Evolutionary conservation across 2,888 invertebrate genomes (phyloP), one percentile per base, ranked within the genome.

Genomic region (Drepanosiphum platanoidis): DNA sequence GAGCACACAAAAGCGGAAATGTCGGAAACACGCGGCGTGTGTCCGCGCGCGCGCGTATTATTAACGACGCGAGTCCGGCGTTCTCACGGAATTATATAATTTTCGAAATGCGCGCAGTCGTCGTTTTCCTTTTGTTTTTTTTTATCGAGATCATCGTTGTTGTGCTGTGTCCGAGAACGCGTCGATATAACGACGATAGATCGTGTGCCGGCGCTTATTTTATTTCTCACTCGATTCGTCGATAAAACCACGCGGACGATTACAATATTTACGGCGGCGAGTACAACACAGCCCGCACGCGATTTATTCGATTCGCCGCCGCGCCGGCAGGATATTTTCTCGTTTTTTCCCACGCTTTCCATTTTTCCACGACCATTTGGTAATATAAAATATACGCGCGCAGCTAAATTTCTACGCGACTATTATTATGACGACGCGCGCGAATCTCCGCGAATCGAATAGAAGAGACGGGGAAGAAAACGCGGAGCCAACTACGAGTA

Each of bases 1-100:
- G n/a, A n/a, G n/a, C n/a, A 61, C 27, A 52, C 32, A 34, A 32
- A 74, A 74, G 30, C 30, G 22, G 27, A 75, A 58, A 58, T 13
- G 36, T 58, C 27, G 58, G 15, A 34, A 75, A 75, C 58, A n/a
- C 13, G 58, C 27, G 30, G 1, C 64, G 64, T 9, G 27, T 2
- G 30, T 52, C 3, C 13, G 15, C 13, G 9, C 9, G 4, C 8
- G 27, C 8, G 27, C 61, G 58, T n/a, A 61, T 11, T 1, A 22
- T 27, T 27, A 61, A 61, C 61, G 9, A 27, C 27, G 27, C 32
- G 32, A 13, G n/a, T n/a, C n/a, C n/a, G n/a, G 32, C 15, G 27
- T 70, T 70, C 71, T 71, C 71, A 71, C n/a, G 71, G 27, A 71
- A 42, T 71, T 27, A 8, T 27, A 71, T 27, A 39, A 71, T 34